Base-by-base conservation (phyloP, 2,888 invertebrate species). In the Oligia fasciuncula region DNA sequence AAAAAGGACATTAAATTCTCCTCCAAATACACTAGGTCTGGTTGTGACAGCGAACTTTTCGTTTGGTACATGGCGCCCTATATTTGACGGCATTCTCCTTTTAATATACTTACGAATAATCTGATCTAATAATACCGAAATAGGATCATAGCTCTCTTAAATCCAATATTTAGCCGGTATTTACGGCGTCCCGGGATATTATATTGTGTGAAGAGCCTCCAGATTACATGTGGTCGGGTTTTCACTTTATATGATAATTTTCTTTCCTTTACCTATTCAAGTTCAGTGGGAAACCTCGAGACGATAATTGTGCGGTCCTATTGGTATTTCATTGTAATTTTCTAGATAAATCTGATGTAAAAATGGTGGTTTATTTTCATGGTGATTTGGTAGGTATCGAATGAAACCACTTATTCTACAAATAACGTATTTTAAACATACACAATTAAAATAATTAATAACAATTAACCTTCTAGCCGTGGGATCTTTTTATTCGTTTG, bases 161-260 rank as follows among this genome's bases (percentile, higher is more conserved):
- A 86, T 80, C 74, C 73, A 86, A 86, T 85, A 86, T 80, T 85
- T 77, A 73, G 67, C 77, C 62, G 67, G 74, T 84, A 84, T 77
- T 79, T 85, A 79, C 79, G 67, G 49, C 19, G 35, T 35, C 60
- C 65, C 65, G 29, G 29, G 29, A 29, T 68, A 62, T 75, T 73
- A 83, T 70, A 85, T 81, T 71, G 81, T 70, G 49, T 60, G 60
- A 73, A 73, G 49, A 77, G 76, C 76, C 62, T 65, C 67, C 40
- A 76, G 74, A 84, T 86, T 88, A 88, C 84, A 88, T 74, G 77
- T 84, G 81, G 72, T 77, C 65, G 57, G 81, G 82, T 87, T 85
- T 86, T 84, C 87, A 84, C 88, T 87, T 78, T 87, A 79, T 87
- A 87, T 87, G 87, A 82, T 87, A 87, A 87, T 87, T 88, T 86